Evolutionary conservation across 2,888 invertebrate species (phyloP).

Genomic region (Trachelus tabidus): DNA sequence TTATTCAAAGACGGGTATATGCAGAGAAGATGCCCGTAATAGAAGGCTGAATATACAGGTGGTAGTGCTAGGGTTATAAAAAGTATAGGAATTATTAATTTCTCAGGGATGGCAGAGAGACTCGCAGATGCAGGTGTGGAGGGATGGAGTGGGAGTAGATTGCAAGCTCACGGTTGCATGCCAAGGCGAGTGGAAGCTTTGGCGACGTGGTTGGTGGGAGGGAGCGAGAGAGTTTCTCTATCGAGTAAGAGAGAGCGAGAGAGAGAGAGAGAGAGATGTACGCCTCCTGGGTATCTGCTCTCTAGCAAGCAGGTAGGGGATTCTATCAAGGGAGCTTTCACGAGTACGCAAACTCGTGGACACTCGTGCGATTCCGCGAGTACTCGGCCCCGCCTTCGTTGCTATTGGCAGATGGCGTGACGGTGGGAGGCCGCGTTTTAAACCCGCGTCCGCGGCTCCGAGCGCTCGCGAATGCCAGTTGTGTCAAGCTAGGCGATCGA

Average conservation of each 20-base stretch:
- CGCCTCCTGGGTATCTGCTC: not conserved
- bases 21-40: not conserved
- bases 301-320: not conserved
- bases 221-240: constrained; percentile 7
- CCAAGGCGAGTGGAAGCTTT: constrained; percentile 1
- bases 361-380: constrained; percentile 28
- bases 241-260: not conserved
- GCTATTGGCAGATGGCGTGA: constrained; percentile 45
- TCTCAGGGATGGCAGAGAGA: constrained; percentile 23
- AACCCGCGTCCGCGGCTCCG: constrained; percentile 48
- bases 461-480: constrained; percentile 54
- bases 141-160: constrained; percentile 27
- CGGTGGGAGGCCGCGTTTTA: constrained; percentile 46
- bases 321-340: not conserved
- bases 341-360: constrained; percentile 34
- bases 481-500: constrained; percentile 66
- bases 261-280: constrained; percentile 1
- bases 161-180: constrained; percentile 24
- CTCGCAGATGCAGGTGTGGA: constrained; percentile 8
- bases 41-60: not conserved
- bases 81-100: constrained; percentile 36
- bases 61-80: constrained; percentile 16
- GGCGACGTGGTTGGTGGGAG: constrained; percentile 14
- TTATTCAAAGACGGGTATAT: not conserved
- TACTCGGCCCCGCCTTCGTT: constrained; percentile 34